Evolutionary conservation across 2,797 vertebrate genomes (phyloP).

Genomic region (Argya squamiceps): DNA sequence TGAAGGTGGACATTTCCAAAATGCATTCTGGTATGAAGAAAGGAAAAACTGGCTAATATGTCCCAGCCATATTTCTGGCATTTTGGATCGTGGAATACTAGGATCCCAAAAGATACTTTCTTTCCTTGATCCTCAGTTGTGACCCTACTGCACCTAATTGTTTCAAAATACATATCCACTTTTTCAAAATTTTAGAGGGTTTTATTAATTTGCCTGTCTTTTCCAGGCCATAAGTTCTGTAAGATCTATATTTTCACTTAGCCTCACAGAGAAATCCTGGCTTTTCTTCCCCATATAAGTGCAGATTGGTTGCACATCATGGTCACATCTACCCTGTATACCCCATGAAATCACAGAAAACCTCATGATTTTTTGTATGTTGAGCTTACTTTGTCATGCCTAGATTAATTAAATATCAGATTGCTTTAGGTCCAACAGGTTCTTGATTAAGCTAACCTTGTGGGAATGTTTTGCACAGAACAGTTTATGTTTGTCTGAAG

Average conservation of each 20-base stretch:
- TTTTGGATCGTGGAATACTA: not conserved
- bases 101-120: not conserved
- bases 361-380: not conserved
- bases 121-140: not conserved
- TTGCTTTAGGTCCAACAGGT: not conserved
- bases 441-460: not conserved
- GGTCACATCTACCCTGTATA: too few relatives aligned
- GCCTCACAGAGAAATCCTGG: not conserved
- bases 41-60: not conserved
- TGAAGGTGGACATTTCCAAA: not conserved
- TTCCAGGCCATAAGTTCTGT: not conserved
- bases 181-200: not conserved
- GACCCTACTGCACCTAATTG: not conserved
- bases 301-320: not conserved
- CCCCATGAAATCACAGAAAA: not conserved
- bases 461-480: not conserved
- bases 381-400: not conserved
- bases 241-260: not conserved
- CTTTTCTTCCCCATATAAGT: not conserved
- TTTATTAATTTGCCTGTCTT: not conserved
- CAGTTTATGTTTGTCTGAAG: not conserved
- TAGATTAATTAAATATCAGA: not conserved
- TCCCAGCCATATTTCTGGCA: not conserved
- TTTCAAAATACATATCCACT: not conserved
- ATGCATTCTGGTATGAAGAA: not conserved